Percentiles rank a stretch among this genome's conserved stretches.
phyloP scores from a whole-genome alignment of 2,113 vertebrate species.

The Seriola aureovittata region DNA sequence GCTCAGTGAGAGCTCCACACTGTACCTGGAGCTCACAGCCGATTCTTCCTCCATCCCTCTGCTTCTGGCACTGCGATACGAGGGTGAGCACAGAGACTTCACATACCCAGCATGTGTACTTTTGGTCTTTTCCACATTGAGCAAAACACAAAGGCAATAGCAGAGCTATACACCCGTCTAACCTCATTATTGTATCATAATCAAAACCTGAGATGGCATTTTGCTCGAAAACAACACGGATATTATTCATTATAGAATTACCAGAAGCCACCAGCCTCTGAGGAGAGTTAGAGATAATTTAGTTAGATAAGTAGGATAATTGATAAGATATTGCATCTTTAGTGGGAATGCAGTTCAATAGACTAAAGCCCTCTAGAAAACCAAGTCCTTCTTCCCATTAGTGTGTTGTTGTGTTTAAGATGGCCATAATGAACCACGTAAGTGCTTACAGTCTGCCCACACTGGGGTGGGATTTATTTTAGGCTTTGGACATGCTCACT shows the following conservation, averaged over 20 bases:
- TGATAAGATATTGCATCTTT: neutral
- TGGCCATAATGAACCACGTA: slow-evolving; percentile 11
- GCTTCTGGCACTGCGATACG: slow-evolving; percentile 91
- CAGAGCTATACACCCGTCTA: neutral
- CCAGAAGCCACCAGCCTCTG: neutral
- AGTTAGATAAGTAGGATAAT: neutral
- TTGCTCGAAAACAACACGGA: neutral
- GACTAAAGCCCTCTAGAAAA: neutral
- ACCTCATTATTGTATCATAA: slow-evolving; percentile 4
- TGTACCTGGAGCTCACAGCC: slow-evolving; percentile 91
- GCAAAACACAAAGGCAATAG: slow-evolving; percentile 19
- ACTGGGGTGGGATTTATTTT: slow-evolving; percentile 37
- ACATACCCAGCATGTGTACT: neutral
- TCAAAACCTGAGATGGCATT: slow-evolving; percentile 10
- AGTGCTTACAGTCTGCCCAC: slow-evolving; percentile 33
- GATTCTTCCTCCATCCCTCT: slow-evolving; percentile 91
- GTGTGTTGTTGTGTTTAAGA: slow-evolving; percentile 14
- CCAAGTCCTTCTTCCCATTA: neutral
- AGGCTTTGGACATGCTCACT: slow-evolving; percentile 24
- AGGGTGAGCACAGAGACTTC: slow-evolving; percentile 84
- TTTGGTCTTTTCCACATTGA: slow-evolving; percentile 34
- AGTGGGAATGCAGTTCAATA: neutral
- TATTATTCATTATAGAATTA: neutral
- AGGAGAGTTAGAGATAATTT: neutral
- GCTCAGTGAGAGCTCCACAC: slow-evolving; percentile 88